Base-by-base conservation (phyloP, 2,888 invertebrate species). In the Zygaena filipendulae region DNA sequence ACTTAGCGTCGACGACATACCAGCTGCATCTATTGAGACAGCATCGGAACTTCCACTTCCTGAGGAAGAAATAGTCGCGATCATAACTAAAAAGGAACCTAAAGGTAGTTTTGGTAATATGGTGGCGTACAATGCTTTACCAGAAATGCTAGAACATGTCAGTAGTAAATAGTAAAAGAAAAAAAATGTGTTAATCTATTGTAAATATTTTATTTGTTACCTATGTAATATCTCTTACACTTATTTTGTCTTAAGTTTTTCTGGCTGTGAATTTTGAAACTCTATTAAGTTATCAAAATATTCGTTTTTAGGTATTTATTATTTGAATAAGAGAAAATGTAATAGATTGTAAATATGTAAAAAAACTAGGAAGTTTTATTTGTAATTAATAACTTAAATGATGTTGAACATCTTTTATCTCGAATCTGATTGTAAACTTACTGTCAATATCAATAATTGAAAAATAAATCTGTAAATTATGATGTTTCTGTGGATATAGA, bases 41-140 rank as follows among this genome's bases (percentile, higher is more conserved):
- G 54, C 47, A 47, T 47, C 48, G 22, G 74, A 67, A n/a, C 74
- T 67, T 2, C 77, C 69, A 0, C 69, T 66, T 7, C 61, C 59
- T 4, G 77, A 80, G 43, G 80, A 81, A 40, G 81, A 81, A 52
- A 81, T 81, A 6, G 63, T 81, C 35, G 71, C 81, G 4, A 81
- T 81, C 29, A 69, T 81, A 20, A 81, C 81, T 10, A 81, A 81
- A 38, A 81, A 81, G 38, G 81, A 81, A 45, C 67, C 74, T 4
- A 71, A 75, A 55, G 64, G 47, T 26, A 45, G 61, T 33, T 75
- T 77, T 40, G 71, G 71, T 9, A 75, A 79, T 42, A 81, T 81
- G 81, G 81, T 81, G 10, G 81, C 81, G 24, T 81, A 81, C 44
- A 81, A 81, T 43, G 80, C 61, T 24, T 48, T 81, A 30, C 81